Evolutionary conservation across 2,888 invertebrate genomes (phyloP), one percentile per base, ranked within the genome.

Genomic region (Tethea ocularis): DNA sequence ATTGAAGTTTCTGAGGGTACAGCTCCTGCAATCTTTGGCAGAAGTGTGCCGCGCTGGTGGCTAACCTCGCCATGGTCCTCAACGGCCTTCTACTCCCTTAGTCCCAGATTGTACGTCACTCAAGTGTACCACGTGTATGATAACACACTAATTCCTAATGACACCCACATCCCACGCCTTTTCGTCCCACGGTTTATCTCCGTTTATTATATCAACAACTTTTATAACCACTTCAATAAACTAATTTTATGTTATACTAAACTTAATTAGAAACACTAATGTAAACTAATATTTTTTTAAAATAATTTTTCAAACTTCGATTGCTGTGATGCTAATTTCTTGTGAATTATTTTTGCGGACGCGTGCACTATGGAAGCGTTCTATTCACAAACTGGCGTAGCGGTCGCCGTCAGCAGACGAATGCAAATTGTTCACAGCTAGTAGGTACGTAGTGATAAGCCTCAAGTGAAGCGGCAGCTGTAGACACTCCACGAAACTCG

Each of bases 21-120:
- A 92, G 58, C 71, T 92, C 92, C 74, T 90, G 90, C n/a, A 92
- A 72, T 41, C 89, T 78, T 68, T 92, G 92, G 69, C 86, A 91
- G 60, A 92, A 77, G 36, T 91, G 89, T 3, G 85, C 89, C 0
- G 92, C 92, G 53, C 86, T 85, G 52, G 80, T 87, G 23, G 92
- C 89, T 24, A 92, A 59, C 0, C 89, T 82, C 20, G 92, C 91
- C 92, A 92, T 92, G 60, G 53, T 66, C 36, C 11, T 62, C 41
- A 57, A n/a, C 38, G 57, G 56, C 54, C 20, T 46, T 46, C 46
- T 46, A 20, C 23, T 36, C 54, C 6, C 10, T 6, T 5, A 24
- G 41, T 36, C 52, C 57, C 56, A 23, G 58, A 58, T 59, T 26
- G 46, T 29, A 55, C 60, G 59, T 62, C 69, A 60, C 58, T 60